Evolutionary conservation across 2,888 invertebrate genomes (phyloP).

Genomic region (Caenorhabditis panamensis): DNA sequence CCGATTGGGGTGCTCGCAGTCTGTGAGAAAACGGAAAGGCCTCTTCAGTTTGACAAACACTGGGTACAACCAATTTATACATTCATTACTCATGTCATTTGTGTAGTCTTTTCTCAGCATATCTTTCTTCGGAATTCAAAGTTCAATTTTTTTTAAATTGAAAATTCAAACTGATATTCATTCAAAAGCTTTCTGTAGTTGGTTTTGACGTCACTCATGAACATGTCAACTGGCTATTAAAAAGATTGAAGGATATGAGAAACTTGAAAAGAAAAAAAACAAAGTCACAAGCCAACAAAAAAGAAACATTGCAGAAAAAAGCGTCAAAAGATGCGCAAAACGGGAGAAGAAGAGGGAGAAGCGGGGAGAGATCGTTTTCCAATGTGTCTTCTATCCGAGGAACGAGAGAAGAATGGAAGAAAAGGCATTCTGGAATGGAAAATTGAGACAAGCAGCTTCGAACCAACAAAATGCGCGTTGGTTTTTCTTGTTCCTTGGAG

Average conservation of each 20-base stretch:
- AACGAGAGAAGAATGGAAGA: conserved; percentile 45
- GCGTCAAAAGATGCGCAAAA: conserved; percentile 45
- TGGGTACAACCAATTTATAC: conserved; percentile 43
- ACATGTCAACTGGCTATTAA: conserved; percentile 12
- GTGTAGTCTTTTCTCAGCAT: conserved; percentile 4
- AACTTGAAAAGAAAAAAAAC: conserved; percentile 5
- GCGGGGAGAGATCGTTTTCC: conserved; percentile 39
- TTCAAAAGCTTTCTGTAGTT: too few relatives aligned
- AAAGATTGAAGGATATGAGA: background rate
- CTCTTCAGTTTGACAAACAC: conserved; percentile 59
- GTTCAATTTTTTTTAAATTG: background rate
- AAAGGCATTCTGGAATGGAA: conserved; percentile 58
- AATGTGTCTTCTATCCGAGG: conserved; percentile 31
- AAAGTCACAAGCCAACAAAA: conserved; percentile 14
- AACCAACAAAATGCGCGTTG: conserved; percentile 48
- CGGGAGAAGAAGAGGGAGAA: conserved; percentile 40
- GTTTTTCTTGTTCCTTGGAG: conserved; percentile 46
- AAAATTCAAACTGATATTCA: background rate
- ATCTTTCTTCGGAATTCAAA: background rate
- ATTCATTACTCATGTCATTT: conserved; percentile 49
- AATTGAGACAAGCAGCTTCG: conserved; percentile 55
- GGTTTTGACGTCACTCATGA: too few relatives aligned
- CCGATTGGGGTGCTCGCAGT: conserved; percentile 48
- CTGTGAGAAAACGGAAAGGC: conserved; percentile 38
- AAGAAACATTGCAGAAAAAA: conserved; percentile 49